Percentiles rank a stretch among this genome's conserved stretches.
Evolutionary conservation across 1,140 invertebrate genomes (phyloP).

Genomic region (Chrysoperla carnea): DNA sequence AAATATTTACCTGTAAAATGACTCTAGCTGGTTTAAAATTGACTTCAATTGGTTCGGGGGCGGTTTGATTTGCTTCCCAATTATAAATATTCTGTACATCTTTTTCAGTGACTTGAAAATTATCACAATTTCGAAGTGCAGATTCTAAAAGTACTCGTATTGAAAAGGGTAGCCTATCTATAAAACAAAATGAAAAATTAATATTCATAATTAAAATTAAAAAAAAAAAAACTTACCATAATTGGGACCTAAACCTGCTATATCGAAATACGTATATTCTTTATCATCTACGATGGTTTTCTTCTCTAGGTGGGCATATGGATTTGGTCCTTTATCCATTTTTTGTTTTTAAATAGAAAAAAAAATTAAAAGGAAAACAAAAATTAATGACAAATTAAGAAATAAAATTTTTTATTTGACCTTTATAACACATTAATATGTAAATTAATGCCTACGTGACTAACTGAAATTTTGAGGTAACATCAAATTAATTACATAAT

Average conservation of each 20-base stretch:
- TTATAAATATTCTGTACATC: conserved; percentile 87
- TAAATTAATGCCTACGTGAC: no score
- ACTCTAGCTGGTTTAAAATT: conserved; percentile 92
- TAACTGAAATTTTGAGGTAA: no score
- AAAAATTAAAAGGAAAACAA: no score
- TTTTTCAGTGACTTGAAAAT: conserved; percentile 68
- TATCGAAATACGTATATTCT: conserved; percentile 57
- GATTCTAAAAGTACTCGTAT: conserved; percentile 89
- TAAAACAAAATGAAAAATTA: conserved; percentile 12
- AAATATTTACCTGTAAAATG: conserved; percentile 62
- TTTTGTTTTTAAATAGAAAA: no score
- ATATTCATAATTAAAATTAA: background rate
- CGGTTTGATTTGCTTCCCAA: conserved; percentile 65
- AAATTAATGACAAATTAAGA: no score
- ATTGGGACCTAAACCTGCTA: conserved; percentile 43
- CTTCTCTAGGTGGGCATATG: conserved; percentile 49
- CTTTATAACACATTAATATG: no score
- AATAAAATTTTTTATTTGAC: no score
- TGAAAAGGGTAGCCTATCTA: conserved; percentile 77
- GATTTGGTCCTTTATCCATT: conserved; percentile 29
- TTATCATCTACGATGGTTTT: conserved; percentile 42
- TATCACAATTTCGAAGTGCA: conserved; percentile 89
- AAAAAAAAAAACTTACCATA: conserved; percentile 46
- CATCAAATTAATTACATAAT: no score
- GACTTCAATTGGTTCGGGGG: conserved; percentile 67